Conservation (phyloP, 2,797 vertebrate species). For the Simalia tracyae region DNA sequence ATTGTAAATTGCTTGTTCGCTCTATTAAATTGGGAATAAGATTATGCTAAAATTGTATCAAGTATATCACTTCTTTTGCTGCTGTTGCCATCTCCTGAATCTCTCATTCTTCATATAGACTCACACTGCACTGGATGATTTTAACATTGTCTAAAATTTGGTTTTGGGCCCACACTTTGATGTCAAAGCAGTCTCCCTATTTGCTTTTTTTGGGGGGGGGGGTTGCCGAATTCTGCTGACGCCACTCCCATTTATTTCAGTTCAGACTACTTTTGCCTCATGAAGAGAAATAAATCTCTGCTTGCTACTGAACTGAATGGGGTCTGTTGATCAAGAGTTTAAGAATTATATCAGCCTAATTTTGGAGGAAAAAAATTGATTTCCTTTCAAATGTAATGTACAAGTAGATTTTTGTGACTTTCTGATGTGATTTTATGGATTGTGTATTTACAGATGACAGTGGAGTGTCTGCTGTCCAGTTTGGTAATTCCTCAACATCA, state of each 20-base stretch:
- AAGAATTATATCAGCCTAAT: neutral
- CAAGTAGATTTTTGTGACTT: constrained; percentile 4
- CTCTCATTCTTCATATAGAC: neutral
- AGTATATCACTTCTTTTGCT: constrained; percentile 13
- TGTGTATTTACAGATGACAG: constrained; percentile 75
- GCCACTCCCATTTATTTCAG: neutral
- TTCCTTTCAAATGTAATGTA: neutral
- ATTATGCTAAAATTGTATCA: constrained; percentile 55
- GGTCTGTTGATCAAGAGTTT: neutral
- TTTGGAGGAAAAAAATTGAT: neutral
- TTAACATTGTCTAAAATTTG: neutral
- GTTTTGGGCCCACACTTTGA: neutral
- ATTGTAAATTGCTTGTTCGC: constrained; percentile 49
- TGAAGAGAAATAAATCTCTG: neutral
- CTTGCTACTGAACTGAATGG: neutral
- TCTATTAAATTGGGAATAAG: constrained; percentile 50
- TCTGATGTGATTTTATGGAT: constrained; percentile 5
- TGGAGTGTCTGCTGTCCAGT: constrained; percentile 83
- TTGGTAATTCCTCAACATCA: constrained; percentile 84
- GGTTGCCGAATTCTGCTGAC: neutral
- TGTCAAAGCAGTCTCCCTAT: neutral
- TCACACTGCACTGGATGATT: neutral
- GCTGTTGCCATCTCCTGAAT: neutral
- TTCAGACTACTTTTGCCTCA: neutral
- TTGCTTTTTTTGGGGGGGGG: too few species aligned